Evolutionary conservation across 2,888 invertebrate species (phyloP), one percentile per base, ranked within the genome.

Genomic region (Rutpela maculata): DNA sequence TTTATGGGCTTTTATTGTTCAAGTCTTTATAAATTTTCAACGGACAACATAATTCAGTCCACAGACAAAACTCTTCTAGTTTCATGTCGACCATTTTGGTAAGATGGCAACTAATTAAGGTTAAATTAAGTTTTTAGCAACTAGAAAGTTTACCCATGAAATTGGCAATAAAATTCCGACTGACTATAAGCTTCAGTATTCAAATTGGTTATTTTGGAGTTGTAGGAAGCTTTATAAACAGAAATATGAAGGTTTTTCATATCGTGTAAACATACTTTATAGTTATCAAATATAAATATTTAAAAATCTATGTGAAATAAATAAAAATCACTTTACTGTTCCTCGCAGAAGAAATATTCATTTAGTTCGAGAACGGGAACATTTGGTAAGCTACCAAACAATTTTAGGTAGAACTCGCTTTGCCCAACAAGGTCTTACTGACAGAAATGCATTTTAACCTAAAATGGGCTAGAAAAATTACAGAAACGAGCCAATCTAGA

Each of bases 381-480:
- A 50, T 26, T 26, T 26, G 22, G 50, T 50, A 4, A 50, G 6
- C 50, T 50, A n/a, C 50, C n/a, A 50, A 50, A 50, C 0, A 15
- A 12, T 15, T 43, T 43, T 43, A 38, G 22, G 10, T 15, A 43
- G 15, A 15, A 43, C 43, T 43, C 15, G 43, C 12, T 43, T 26
- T 26, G 22, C 22, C 22, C 22, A 26, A 26, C 43, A 15, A 38
- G 38, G 43, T 43, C 15, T 43, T 15, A 43, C 15, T 43, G 43
- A 43, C 15, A 12, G n/a, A 50, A 50, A 10, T 59, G 4, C 22
- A 19, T 62, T n/a, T 63, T 17, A 22, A 38, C 35, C 19, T 60
- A 43, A 71, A 66, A 57, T 71, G 75, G 75, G 75, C 75, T 76
- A 71, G 75, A 76, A 70, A 71, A 76, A 38, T 60, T 31, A 66